These are phyloP conservation scores for Tor tambroides DNA, from an alignment of 2,113 vertebrate genomes.

Conservation along the genomic window DNA sequence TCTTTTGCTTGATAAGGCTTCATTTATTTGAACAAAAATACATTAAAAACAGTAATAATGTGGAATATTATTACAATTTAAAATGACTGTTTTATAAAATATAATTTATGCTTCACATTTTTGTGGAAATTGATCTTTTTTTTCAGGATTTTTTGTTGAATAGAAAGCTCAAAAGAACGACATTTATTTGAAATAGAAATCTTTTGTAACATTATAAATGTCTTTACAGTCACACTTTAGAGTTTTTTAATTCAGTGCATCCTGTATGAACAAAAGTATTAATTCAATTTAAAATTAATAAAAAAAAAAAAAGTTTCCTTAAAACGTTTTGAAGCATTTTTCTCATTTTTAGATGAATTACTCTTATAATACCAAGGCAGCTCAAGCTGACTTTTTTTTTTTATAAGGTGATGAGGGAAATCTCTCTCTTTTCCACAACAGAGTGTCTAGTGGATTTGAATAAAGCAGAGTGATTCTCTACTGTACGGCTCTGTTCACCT, in stretches of 20 bases:
- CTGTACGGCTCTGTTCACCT: conserved; percentile 70
- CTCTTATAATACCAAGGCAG: not conserved
- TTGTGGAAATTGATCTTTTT: not conserved
- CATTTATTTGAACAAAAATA: not conserved
- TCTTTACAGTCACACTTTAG: not conserved
- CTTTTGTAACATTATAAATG: not conserved
- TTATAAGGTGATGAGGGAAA: not conserved
- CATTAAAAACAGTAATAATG: not conserved
- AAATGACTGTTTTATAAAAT: not conserved
- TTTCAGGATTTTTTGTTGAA: not conserved
- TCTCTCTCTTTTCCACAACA: conserved; percentile 68
- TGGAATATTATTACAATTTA: not conserved
- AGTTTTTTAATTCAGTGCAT: not conserved
- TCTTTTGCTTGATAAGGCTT: not conserved
- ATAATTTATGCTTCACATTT: not conserved
- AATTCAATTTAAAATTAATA: not conserved
- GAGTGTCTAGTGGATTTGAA: conserved; percentile 40
- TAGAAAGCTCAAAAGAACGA: not conserved
- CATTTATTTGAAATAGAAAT: not conserved
- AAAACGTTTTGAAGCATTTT: not conserved
- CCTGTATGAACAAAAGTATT: not conserved
- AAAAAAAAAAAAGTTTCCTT: not conserved
- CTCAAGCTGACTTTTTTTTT: not conserved
- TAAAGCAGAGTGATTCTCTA: conserved; percentile 71
- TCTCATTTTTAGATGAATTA: not conserved